These are phyloP conservation scores for Candidula unifasciata DNA, from an alignment of 2,888 invertebrate genomes.

Conservation along the genomic window DNA sequence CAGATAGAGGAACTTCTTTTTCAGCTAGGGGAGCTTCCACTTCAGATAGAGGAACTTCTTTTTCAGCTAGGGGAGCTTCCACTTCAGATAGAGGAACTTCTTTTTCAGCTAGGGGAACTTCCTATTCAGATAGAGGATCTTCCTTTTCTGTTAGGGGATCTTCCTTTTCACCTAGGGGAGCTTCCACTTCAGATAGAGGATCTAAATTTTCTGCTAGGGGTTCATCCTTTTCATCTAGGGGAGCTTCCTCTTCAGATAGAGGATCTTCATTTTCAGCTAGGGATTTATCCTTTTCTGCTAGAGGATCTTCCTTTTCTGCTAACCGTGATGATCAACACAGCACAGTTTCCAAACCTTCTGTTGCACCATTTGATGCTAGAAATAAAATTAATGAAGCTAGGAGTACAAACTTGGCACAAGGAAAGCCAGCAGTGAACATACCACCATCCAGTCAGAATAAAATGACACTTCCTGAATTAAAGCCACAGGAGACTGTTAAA, in stretches of 20 bases:
- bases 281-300: background rate
- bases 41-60: background rate
- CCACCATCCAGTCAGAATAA: background rate
- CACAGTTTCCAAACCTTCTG: background rate
- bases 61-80: background rate
- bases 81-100: background rate
- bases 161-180: background rate
- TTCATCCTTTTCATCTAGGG: background rate
- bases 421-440: background rate
- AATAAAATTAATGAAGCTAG: constrained; percentile 31
- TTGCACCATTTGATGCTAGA: constrained; percentile 29
- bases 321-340: background rate
- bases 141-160: background rate
- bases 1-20: background rate
- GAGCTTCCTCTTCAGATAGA: background rate
- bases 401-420: background rate
- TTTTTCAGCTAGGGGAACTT: constrained; percentile 5
- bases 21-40: background rate
- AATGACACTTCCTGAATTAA: background rate
- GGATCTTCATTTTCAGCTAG: constrained; percentile 5
- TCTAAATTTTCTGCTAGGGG: background rate
- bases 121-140: background rate
- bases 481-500: background rate
- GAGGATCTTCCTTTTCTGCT: background rate
- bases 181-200: too few species aligned